Evolutionary conservation across 2,113 vertebrate genomes (phyloP).

Genomic region (Todiramphus saurophagus): DNA sequence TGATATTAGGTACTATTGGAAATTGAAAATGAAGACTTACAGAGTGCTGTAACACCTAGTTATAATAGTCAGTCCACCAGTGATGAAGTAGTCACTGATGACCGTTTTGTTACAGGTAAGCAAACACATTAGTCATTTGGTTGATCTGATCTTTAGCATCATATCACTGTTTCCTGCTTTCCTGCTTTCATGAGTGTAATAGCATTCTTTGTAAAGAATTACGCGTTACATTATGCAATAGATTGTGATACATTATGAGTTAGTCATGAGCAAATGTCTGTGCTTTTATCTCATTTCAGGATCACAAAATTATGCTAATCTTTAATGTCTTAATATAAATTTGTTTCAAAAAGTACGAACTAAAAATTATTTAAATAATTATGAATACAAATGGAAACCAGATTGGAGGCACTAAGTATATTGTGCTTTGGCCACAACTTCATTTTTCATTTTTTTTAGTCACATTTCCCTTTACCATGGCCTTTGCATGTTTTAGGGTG

Average conservation of each 20-base stretch:
- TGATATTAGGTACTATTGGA: constrained; percentile 62
- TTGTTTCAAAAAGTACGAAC: not conserved
- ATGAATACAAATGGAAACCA: not conserved
- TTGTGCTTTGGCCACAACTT: not conserved
- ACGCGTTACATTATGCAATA: not conserved
- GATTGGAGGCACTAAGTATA: not conserved
- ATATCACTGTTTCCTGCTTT: not conserved
- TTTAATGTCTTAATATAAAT: not conserved
- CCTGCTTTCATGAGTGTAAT: not conserved
- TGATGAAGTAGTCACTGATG: not conserved
- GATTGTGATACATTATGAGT: not conserved
- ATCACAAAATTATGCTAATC: not conserved
- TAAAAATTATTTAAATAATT: not conserved
- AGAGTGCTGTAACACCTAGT: not conserved
- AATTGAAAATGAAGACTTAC: constrained; percentile 70
- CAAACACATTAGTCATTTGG: not conserved
- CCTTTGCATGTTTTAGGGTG: not conserved
- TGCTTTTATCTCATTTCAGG: not conserved
- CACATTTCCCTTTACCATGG: not conserved
- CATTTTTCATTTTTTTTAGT: not conserved
- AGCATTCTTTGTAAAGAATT: not conserved
- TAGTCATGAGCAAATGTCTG: not conserved
- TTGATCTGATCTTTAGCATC: not conserved
- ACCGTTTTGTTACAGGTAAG: constrained; percentile 46
- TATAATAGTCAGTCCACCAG: not conserved